A percentile compares a stretch with the other conserved stretches of the same genome.
Conservation (phyloP, 2,797 vertebrate genomes). For the Hippoglossus hippoglossus region DNA sequence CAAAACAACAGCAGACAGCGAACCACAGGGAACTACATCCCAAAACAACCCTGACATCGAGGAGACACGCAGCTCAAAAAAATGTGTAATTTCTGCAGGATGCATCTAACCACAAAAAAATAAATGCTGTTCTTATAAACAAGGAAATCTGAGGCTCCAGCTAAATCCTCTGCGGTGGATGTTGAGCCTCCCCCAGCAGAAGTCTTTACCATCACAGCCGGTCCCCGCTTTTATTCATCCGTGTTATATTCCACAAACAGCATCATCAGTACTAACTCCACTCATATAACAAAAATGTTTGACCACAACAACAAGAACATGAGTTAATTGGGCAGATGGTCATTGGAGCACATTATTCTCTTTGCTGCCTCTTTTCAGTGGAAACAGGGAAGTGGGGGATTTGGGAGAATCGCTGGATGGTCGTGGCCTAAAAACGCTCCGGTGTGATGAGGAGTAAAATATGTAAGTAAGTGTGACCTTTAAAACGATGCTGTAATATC, state of each 20-base stretch:
- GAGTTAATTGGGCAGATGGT: conserved; percentile 58
- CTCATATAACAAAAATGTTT: conserved; percentile 11
- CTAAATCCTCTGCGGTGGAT: conserved; percentile 27
- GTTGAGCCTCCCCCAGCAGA: conserved; percentile 26
- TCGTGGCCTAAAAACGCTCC: conserved; percentile 42
- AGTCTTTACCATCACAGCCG: too few relatives aligned
- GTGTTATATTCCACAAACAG: conserved; percentile 42
- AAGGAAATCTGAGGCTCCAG: conserved; percentile 19
- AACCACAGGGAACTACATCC: conserved; percentile 31
- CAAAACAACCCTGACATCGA: conserved; percentile 16
- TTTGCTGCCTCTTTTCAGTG: conserved; percentile 37
- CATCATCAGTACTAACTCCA: conserved; percentile 11
- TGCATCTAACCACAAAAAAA: conserved; percentile 24
- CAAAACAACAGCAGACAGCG: conserved; percentile 42
- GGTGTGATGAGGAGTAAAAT: conserved; percentile 15
- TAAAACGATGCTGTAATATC: not conserved
- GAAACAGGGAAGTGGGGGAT: conserved; percentile 44
- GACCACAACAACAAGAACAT: conserved; percentile 1
- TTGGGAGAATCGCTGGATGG: conserved; percentile 33
- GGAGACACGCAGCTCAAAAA: conserved; percentile 12
- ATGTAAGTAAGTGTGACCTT: not conserved
- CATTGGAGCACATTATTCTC: conserved; percentile 46
- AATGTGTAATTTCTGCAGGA: conserved; percentile 35
- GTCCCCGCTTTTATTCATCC: too few relatives aligned
- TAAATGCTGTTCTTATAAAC: conserved; percentile 34